A percentile compares a stretch with the other conserved stretches of the same genome.
Conservation (phyloP, 2,888 invertebrate species). For the Orthosia gothica region DNA sequence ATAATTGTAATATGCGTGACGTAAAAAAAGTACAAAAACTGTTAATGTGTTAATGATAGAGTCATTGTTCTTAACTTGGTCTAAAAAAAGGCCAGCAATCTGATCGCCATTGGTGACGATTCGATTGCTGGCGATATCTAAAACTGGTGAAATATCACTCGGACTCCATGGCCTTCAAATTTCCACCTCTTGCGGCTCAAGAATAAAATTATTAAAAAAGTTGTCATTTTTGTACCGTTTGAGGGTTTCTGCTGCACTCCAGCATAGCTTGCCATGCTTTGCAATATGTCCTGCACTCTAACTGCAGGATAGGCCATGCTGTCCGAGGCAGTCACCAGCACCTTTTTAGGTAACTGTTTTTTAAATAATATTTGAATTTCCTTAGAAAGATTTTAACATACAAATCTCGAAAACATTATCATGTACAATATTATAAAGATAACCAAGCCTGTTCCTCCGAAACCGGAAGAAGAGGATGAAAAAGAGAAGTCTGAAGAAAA, state of each 20-base stretch:
- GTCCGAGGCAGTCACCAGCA: too few species aligned
- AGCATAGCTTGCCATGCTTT: not conserved
- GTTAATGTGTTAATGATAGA: not conserved
- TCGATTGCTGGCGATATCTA: not conserved
- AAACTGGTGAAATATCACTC: not conserved
- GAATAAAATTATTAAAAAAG: not conserved
- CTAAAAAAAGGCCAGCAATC: not conserved
- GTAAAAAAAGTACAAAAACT: not conserved
- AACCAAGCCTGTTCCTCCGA: not conserved
- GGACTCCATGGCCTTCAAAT: not conserved
- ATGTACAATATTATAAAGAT: slow-evolving; percentile 27
- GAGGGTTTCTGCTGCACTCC: not conserved
- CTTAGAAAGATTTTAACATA: not conserved
- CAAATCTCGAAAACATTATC: not conserved
- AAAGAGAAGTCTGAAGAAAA: slow-evolving; percentile 46
- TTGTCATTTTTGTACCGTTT: not conserved
- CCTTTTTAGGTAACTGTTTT: not conserved
- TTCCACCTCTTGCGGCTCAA: not conserved
- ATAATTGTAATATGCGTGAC: not conserved
- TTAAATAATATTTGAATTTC: not conserved
- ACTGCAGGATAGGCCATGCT: not conserved
- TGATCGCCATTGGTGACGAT: not conserved
- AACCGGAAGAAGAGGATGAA: slow-evolving; percentile 76
- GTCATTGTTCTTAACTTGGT: not conserved
- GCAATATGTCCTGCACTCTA: too few species aligned